Base-by-base conservation (phyloP, 2,797 vertebrate genomes). In the Pantherophis alleghaniensis region DNA sequence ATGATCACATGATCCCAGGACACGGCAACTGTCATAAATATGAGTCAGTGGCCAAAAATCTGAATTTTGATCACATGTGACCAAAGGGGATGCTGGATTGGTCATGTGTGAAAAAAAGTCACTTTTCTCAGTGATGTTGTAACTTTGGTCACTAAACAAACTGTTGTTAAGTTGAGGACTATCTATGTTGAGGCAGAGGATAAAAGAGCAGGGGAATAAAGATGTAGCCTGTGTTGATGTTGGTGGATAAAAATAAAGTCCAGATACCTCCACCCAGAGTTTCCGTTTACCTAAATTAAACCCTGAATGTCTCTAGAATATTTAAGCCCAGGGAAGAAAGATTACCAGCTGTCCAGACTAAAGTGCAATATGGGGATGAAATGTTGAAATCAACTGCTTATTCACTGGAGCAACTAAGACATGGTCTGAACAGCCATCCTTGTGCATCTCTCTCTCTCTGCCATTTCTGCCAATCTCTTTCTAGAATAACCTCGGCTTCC, bases 401-500 rank as follows among this genome's bases (percentile, higher is more conserved):
- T 28, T 89, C 12, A 28, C 37, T 56, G 37, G 42, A 57, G 59
- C 18, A 87, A 66, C 20, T 53, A 69, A 55, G 32, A 24, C 53
- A 10, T 24, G 47, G 47, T 13, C 18, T 20, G 22, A 18, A 11
- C 20, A 42, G 1, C 69, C 69, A 74, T 37, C 69, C 69, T 74
- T 74, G 16, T 20, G 37, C 37, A 47, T 22, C 37, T 83, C 0
- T 47, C 37, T 22, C 42, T 20, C 13, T 56, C 11, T 83, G 37
- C 7, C 37, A 24, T 83, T 83, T 47, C 20, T 83, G 74, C 28
- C 53, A 16, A n/a, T 55, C 37, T 37, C 12, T 69, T 87, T 6
- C 47, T 95, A 99, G 99, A 95, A 94, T 0, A 93, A 96, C 66
- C 97, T 99, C 91, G 98, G 98, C 47, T 89, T 95, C 92, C 98